These are phyloP conservation scores for Hyalella azteca DNA, from an alignment of 2,888 invertebrate genomes.

Conservation along the genomic window DNA sequence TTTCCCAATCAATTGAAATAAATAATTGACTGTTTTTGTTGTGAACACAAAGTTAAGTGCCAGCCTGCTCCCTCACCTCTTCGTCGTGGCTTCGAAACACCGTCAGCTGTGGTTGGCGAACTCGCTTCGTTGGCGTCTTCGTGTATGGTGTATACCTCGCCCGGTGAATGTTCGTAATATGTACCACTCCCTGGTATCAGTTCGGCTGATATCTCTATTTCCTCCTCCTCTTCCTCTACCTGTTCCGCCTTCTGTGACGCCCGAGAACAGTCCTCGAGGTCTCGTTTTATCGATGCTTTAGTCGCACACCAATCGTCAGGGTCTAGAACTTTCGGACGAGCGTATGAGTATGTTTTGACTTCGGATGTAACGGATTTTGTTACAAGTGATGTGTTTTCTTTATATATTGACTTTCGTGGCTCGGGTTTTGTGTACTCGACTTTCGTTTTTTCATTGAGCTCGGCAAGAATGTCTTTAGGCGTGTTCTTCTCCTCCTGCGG, in stretches of 20 bases:
- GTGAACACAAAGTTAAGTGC: constrained; percentile 46
- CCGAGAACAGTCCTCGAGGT: constrained; percentile 33
- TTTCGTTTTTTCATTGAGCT: constrained; percentile 17
- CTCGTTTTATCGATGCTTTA: neutral
- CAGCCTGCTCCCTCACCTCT: constrained; percentile 59
- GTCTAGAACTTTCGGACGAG: neutral
- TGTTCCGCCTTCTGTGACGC: neutral
- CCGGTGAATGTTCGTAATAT: constrained; percentile 60
- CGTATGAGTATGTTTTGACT: neutral
- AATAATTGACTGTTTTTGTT: neutral
- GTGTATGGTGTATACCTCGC: constrained; percentile 67
- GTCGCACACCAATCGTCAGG: neutral
- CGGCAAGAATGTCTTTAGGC: constrained; percentile 20
- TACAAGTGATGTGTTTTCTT: neutral
- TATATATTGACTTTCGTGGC: neutral
- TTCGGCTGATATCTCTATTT: constrained; percentile 25
- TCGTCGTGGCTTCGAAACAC: constrained; percentile 64
- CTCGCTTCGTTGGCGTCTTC: constrained; percentile 66
- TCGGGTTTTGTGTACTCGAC: neutral
- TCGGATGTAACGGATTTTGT: neutral
- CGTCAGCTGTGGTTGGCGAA: constrained; percentile 65
- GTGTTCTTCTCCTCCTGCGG: constrained; percentile 35
- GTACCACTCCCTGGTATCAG: constrained; percentile 29
- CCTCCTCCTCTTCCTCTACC: constrained; percentile 42
- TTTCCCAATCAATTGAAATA: no score